These are phyloP conservation scores for Larimichthys polyactis DNA, from an alignment of 2,113 vertebrate genomes.

Conservation along the genomic window DNA sequence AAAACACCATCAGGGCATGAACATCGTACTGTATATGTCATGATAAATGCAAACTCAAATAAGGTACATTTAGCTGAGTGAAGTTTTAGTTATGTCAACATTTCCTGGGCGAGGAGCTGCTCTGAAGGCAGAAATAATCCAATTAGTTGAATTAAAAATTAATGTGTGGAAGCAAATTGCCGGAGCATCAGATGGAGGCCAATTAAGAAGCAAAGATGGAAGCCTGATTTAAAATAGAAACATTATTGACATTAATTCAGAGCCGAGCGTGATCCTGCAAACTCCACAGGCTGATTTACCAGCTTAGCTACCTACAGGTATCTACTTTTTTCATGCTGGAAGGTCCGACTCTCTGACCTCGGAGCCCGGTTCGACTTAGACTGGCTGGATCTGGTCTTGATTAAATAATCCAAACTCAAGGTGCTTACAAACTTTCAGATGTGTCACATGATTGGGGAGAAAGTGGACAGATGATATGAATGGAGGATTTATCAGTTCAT, in stretches of 20 bases:
- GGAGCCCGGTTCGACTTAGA: neutral
- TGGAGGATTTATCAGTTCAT: too few relatives aligned
- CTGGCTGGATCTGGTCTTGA: neutral
- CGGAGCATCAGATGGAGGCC: neutral
- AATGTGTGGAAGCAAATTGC: neutral
- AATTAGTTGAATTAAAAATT: slow-evolving; percentile 12
- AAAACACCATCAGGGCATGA: neutral
- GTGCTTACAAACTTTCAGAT: neutral
- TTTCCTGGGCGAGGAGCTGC: neutral
- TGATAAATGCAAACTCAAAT: neutral
- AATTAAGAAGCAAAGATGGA: neutral
- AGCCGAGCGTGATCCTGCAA: neutral
- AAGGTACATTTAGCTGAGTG: neutral
- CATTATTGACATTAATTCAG: neutral
- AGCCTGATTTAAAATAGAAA: neutral
- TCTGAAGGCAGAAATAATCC: slow-evolving; percentile 17
- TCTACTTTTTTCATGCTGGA: neutral
- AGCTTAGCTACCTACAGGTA: neutral
- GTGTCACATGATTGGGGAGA: neutral
- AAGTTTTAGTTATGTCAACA: neutral
- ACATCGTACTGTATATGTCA: neutral
- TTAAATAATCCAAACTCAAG: neutral
- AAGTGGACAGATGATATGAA: too few relatives aligned
- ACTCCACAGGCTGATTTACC: neutral
- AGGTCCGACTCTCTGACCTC: neutral